Evolutionary conservation across 2,797 vertebrate species (phyloP).

Genomic region (Gadopsis bispinosus): DNA sequence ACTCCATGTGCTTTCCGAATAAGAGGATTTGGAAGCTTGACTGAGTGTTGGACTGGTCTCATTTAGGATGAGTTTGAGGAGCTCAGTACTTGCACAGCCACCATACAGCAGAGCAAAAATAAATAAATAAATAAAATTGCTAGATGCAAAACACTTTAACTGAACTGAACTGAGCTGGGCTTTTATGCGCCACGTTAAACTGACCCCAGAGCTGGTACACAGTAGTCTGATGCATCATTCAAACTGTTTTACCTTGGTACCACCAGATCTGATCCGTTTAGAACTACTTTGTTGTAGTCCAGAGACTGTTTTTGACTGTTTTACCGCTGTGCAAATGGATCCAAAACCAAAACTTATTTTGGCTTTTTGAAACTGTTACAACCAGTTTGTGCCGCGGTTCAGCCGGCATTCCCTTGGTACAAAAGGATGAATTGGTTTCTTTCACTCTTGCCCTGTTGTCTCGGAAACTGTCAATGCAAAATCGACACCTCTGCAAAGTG

Average conservation of each 20-base stretch:
- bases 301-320: conserved; percentile 43
- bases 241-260: conserved; percentile 53
- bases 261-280: conserved; percentile 66
- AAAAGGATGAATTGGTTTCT: conserved; percentile 38
- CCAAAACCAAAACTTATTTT: conserved; percentile 58
- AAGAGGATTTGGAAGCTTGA: conserved; percentile 56
- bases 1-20: conserved; percentile 56
- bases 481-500: conserved; percentile 33
- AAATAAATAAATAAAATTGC: conserved; percentile 11
- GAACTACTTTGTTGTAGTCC: conserved; percentile 42
- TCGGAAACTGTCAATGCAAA: conserved; percentile 61
- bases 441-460: conserved; percentile 47
- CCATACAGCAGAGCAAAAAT: conserved; percentile 62
- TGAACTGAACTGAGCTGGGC: conserved; percentile 42
- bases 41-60: conserved; percentile 52
- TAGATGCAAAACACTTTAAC: conserved; percentile 59
- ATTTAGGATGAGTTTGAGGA: conserved; percentile 47
- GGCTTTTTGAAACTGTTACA: conserved; percentile 29
- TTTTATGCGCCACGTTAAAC: conserved; percentile 51
- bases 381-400: conserved; percentile 43
- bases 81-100: conserved; percentile 69
- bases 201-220: conserved; percentile 46
- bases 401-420: conserved; percentile 47
- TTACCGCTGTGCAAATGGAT: conserved; percentile 50
- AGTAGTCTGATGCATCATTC: conserved; percentile 49